Conservation (phyloP, 2,888 invertebrate genomes). For the Xanthorhoe spadicearia region DNA sequence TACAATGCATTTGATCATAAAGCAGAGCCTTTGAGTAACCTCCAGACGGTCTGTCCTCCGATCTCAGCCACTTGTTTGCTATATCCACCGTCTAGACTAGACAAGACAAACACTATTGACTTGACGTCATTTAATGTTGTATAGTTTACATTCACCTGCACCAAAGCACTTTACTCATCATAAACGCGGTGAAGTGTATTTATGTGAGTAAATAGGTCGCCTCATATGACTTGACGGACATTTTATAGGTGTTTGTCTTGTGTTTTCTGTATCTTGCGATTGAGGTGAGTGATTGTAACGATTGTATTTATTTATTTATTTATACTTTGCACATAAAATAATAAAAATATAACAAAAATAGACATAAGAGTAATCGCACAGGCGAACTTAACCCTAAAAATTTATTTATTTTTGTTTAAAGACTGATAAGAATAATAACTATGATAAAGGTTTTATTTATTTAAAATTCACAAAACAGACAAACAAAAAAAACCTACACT, state of each 20-base stretch:
- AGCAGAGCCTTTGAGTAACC: conserved; percentile 39
- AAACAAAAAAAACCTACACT: no score
- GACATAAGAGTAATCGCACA: no score
- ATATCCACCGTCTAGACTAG: conserved; percentile 67
- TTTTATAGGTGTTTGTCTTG: background rate
- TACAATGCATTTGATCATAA: conserved; percentile 43
- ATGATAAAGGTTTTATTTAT: no score
- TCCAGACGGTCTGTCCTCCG: conserved; percentile 57
- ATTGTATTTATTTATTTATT: no score
- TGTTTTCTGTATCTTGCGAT: background rate
- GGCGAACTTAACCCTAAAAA: no score
- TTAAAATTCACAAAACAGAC: no score
- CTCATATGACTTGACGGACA: background rate
- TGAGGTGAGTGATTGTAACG: no score
- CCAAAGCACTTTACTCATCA: conserved; percentile 21
- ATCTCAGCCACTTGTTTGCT: conserved; percentile 58
- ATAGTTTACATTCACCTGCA: conserved; percentile 38
- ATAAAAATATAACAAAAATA: no score
- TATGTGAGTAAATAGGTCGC: background rate
- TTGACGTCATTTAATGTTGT: conserved; percentile 47
- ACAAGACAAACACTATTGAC: conserved; percentile 60
- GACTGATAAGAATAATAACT: no score
- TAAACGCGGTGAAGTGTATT: conserved; percentile 8
- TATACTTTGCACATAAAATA: no score
- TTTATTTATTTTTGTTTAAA: no score